phyloP scores from a whole-genome alignment of 2,113 vertebrate species.

The Maylandia zebra region DNA sequence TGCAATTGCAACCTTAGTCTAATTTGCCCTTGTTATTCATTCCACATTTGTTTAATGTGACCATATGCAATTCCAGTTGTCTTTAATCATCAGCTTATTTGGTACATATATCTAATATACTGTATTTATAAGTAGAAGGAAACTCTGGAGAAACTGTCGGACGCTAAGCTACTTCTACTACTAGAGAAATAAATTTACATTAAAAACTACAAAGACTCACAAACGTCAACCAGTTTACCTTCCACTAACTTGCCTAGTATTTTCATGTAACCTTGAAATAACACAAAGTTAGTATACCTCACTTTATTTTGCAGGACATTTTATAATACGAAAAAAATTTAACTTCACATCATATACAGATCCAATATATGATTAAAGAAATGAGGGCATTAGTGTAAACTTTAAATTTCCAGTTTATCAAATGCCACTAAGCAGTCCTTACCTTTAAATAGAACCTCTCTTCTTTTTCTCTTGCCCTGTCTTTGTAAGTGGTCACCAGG shows the following conservation, averaged over 20 bases:
- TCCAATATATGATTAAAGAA: background rate
- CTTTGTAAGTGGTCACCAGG: background rate
- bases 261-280: background rate
- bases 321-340: accelerated
- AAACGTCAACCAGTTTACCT: background rate
- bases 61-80: background rate
- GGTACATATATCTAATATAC: background rate
- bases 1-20: background rate
- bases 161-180: background rate
- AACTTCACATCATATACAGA: background rate
- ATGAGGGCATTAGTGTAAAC: background rate
- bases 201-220: background rate
- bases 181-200: background rate
- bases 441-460: background rate
- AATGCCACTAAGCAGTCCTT: background rate
- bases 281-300: background rate
- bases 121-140: background rate
- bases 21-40: background rate
- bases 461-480: background rate
- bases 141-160: background rate
- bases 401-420: background rate
- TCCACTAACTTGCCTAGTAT: background rate
- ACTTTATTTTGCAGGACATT: background rate
- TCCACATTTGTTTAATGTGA: background rate
- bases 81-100: background rate